Percentiles rank a stretch among this genome's conserved stretches.
Conservation (phyloP, 1,140 invertebrate species). For the Papilio dardanus region DNA sequence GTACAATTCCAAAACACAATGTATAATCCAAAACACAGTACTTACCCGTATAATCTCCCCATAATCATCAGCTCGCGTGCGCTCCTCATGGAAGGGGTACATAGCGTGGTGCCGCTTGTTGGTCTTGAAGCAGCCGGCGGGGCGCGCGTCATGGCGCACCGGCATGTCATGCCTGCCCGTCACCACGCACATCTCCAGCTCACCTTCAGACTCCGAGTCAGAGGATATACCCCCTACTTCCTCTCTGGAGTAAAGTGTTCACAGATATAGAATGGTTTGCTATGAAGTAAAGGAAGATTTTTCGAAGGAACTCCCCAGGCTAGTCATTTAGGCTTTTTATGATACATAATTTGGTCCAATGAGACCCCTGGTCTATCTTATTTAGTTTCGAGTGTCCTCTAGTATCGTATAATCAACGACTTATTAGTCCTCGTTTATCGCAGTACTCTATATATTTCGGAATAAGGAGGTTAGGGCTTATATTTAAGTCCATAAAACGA, state of each 20-base stretch:
- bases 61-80: slow-evolving; percentile 95
- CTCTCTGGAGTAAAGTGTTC: slow-evolving; percentile 76
- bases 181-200: slow-evolving; percentile 91
- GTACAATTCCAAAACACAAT: neutral
- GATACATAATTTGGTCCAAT: no score
- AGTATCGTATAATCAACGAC: no score
- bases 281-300: no score
- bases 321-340: no score
- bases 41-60: slow-evolving; percentile 94
- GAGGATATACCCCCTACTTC: slow-evolving; percentile 83
- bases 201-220: slow-evolving; percentile 92
- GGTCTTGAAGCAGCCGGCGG: slow-evolving; percentile 93
- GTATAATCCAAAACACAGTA: neutral
- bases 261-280: no score
- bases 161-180: slow-evolving; percentile 95
- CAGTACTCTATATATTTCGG: no score
- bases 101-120: slow-evolving; percentile 97
- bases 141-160: slow-evolving; percentile 88
- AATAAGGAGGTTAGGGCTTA: no score
- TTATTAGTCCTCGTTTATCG: no score
- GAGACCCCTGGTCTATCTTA: no score
- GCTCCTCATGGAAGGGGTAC: slow-evolving; percentile 97
- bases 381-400: no score
- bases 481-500: no score
- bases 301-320: no score